Evolutionary conservation across 1,140 invertebrate genomes (phyloP).

Genomic region (Papilio polyxenes): DNA sequence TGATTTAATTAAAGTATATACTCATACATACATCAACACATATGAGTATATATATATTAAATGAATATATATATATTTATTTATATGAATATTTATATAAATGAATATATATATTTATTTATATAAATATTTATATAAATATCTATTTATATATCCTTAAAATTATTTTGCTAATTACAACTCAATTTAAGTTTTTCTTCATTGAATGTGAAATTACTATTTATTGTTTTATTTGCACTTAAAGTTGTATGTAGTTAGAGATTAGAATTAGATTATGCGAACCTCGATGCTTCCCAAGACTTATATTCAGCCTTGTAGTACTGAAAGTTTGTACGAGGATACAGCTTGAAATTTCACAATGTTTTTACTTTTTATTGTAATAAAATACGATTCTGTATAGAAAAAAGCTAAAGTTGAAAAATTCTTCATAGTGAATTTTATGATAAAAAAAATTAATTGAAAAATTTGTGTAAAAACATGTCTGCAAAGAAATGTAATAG

Average conservation of each 20-base stretch:
- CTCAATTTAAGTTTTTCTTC: conserved; percentile 7
- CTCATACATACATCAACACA: neutral
- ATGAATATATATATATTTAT: neutral
- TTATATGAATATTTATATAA: neutral
- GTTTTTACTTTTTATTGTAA: neutral
- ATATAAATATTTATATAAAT: neutral
- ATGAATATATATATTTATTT: neutral
- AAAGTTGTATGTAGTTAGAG: conserved; percentile 1
- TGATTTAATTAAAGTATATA: neutral
- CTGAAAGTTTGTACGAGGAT: neutral
- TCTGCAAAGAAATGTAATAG: too few relatives aligned
- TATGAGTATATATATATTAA: neutral
- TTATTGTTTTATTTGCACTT: conserved; percentile 3
- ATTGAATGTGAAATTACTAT: neutral
- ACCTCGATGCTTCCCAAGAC: neutral
- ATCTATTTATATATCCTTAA: neutral
- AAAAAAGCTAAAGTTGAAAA: too few relatives aligned
- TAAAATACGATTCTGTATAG: too few relatives aligned
- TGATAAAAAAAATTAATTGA: too few relatives aligned
- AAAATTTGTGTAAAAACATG: too few relatives aligned
- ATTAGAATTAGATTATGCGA: conserved; percentile 4
- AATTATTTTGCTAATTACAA: neutral
- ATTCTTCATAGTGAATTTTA: too few relatives aligned
- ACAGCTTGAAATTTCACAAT: neutral
- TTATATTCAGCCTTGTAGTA: neutral